phyloP scores from a whole-genome alignment of 2,888 invertebrate species.

The Dilophus febrilis region DNA sequence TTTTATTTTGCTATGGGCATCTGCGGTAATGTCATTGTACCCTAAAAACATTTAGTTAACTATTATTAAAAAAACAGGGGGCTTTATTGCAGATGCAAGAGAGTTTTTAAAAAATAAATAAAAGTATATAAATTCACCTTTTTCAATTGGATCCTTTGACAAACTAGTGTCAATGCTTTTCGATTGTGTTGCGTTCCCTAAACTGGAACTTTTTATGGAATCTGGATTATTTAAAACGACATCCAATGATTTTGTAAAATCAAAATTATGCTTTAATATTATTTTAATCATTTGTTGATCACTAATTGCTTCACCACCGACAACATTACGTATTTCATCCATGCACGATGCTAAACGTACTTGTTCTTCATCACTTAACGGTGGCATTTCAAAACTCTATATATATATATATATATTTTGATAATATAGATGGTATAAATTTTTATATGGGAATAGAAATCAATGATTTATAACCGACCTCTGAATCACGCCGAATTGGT shows the following conservation, averaged over 20 bases:
- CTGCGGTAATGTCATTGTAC: too few relatives aligned
- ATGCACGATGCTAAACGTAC: conserved; percentile 66
- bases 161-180: not conserved
- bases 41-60: too few relatives aligned
- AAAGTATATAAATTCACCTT: conserved; percentile 21
- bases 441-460: too few relatives aligned
- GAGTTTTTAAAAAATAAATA: too few relatives aligned
- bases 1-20: too few relatives aligned
- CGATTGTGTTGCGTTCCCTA: conserved; percentile 1
- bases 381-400: conserved; percentile 32
- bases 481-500: conserved; percentile 33
- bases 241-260: conserved; percentile 56
- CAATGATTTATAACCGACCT: conserved; percentile 20
- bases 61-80: too few relatives aligned
- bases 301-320: conserved; percentile 57
- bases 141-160: conserved; percentile 10
- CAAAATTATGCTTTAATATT: conserved; percentile 53
- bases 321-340: conserved; percentile 60
- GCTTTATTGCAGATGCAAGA: too few relatives aligned
- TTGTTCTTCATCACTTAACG: conserved; percentile 48
- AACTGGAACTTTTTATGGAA: conserved; percentile 12
- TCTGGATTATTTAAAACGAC: conserved; percentile 40
- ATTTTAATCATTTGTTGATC: conserved; percentile 56
- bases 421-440: conserved; percentile 1
- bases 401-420: not conserved